phyloP scores from a whole-genome alignment of 2,113 vertebrate species.

The Varanus salvator region DNA sequence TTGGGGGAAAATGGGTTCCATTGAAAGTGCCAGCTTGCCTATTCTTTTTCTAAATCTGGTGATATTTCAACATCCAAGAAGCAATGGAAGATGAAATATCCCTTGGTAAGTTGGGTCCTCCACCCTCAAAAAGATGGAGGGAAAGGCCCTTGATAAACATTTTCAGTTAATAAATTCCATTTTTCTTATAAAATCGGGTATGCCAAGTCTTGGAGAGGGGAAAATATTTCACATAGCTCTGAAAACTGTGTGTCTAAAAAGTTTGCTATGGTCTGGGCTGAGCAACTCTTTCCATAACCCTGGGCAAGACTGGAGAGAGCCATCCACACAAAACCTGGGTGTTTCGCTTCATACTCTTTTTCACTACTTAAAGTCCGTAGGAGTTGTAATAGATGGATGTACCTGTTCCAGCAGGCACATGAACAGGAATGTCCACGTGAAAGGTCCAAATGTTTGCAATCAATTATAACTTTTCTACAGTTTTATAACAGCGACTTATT shows the following conservation, averaged over 20 bases:
- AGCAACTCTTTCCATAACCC: slow-evolving; percentile 70
- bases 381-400: neutral
- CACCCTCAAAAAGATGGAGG: slow-evolving; percentile 47
- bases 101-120: slow-evolving; percentile 51
- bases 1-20: neutral
- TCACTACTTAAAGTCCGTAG: neutral
- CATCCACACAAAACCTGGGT: accelerated
- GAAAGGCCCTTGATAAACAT: slow-evolving; percentile 75
- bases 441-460: neutral
- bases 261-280: slow-evolving; percentile 65
- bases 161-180: slow-evolving; percentile 83
- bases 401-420: neutral
- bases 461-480: neutral
- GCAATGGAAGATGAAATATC: slow-evolving; percentile 65
- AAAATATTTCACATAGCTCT: slow-evolving; percentile 80
- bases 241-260: slow-evolving; percentile 52
- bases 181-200: slow-evolving; percentile 74
- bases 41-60: slow-evolving; percentile 48
- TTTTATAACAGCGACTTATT: neutral
- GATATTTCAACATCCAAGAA: slow-evolving; percentile 61
- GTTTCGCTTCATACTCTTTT: slow-evolving; percentile 15
- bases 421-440: neutral
- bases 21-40: slow-evolving; percentile 32
- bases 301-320: slow-evolving; percentile 54
- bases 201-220: slow-evolving; percentile 79